phyloP scores from a whole-genome alignment of 2,113 vertebrate genomes.

The Cariama cristata region DNA sequence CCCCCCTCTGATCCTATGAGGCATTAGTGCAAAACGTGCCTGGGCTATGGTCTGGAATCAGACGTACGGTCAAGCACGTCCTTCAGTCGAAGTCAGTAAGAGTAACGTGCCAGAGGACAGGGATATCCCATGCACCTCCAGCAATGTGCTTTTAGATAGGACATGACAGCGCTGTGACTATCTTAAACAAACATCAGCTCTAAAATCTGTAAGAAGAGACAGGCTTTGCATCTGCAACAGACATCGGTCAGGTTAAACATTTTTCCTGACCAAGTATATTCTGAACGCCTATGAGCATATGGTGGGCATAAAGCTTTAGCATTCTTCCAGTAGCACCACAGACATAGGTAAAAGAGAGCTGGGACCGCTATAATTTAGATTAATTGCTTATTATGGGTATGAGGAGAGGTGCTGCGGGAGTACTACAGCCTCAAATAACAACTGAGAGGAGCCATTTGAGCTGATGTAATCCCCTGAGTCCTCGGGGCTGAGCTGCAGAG shows the following conservation, averaged over 20 bases:
- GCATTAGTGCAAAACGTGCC: not conserved
- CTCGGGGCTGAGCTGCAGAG: accelerated
- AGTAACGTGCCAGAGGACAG: not conserved
- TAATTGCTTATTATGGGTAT: not conserved
- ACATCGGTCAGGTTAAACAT: not conserved
- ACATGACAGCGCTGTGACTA: not conserved
- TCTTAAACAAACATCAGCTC: slow-evolving; percentile 17
- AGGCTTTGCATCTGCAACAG: not conserved
- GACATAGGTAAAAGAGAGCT: not conserved
- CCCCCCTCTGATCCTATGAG: not conserved
- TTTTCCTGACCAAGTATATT: not conserved
- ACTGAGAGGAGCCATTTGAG: not conserved
- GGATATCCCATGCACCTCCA: slow-evolving; percentile 20
- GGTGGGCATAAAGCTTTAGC: slow-evolving; percentile 30
- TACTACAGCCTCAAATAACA: not conserved
- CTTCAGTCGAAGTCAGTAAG: not conserved
- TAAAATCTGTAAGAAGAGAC: not conserved
- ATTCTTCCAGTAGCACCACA: slow-evolving; percentile 50
- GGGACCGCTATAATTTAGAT: not conserved
- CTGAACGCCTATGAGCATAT: slow-evolving; percentile 24
- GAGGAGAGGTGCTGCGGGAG: not conserved
- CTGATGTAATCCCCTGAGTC: accelerated
- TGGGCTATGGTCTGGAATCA: not conserved
- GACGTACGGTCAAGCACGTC: not conserved
- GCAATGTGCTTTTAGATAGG: not conserved